Conservation (phyloP, 1,140 invertebrate genomes). For the Eupeodes corollae region DNA sequence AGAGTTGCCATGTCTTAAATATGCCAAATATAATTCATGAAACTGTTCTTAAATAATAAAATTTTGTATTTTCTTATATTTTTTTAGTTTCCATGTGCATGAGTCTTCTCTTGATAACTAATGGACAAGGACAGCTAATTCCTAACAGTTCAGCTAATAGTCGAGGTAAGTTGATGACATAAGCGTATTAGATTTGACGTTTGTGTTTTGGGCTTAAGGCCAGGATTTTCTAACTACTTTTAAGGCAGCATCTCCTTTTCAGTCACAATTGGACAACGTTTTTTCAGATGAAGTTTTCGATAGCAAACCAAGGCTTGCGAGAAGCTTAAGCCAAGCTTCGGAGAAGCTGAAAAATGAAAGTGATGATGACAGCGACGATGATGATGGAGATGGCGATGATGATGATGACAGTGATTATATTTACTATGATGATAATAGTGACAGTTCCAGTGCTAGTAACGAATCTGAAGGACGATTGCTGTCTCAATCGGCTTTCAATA, state of each 20-base stretch:
- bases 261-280: slow-evolving; percentile 22
- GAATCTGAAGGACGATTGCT: slow-evolving; percentile 38
- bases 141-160: too few species aligned
- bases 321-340: not conserved
- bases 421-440: slow-evolving; percentile 5
- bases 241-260: slow-evolving; percentile 38
- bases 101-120: too few species aligned
- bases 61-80: too few species aligned
- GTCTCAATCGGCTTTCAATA: slow-evolving; percentile 47
- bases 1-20: too few species aligned
- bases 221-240: slow-evolving; percentile 34
- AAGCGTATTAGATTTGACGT: too few species aligned
- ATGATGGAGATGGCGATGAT: slow-evolving; percentile 26
- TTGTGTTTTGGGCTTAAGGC: too few species aligned
- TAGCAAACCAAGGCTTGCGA: not conserved
- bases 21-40: too few species aligned
- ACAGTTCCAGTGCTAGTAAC: slow-evolving; percentile 15
- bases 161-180: too few species aligned
- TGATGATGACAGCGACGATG: slow-evolving; percentile 13
- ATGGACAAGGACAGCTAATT: too few species aligned
- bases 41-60: too few species aligned
- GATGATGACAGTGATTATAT: slow-evolving; percentile 23
- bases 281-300: slow-evolving; percentile 3
- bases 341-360: slow-evolving; percentile 9
- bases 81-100: too few species aligned